phyloP scores from a whole-genome alignment of 1,140 invertebrate species.

The Adoxophyes honmai region DNA sequence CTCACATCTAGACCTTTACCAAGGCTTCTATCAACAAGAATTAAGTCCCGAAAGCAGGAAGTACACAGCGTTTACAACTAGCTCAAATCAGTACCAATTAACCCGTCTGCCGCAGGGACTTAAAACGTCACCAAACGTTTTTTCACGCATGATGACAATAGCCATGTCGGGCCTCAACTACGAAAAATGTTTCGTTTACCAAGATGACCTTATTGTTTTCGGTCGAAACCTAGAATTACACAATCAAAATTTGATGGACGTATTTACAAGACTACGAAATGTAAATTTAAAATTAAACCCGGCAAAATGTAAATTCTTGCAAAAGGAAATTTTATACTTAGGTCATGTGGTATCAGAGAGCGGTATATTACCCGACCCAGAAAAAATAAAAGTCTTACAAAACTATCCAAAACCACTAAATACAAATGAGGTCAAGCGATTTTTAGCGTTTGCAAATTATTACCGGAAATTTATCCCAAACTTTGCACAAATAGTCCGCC shows the following conservation, averaged over 20 bases:
- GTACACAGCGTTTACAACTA: constrained; percentile 61
- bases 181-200: constrained; percentile 30
- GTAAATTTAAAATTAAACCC: constrained; percentile 47
- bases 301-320: constrained; percentile 41
- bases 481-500: neutral
- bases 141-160: constrained; percentile 26
- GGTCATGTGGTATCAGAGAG: constrained; percentile 39
- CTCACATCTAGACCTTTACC: constrained; percentile 66
- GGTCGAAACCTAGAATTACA: constrained; percentile 26
- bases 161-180: constrained; percentile 28
- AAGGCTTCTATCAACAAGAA: constrained; percentile 75
- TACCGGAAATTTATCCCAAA: no score
- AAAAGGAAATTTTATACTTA: constrained; percentile 39
- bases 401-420: constrained; percentile 36
- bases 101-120: constrained; percentile 52
- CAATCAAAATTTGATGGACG: constrained; percentile 27
- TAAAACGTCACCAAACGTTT: constrained; percentile 26
- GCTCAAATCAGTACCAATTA: constrained; percentile 38
- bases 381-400: constrained; percentile 33
- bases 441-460: constrained; percentile 36
- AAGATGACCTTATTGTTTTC: constrained; percentile 33
- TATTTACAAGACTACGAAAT: constrained; percentile 30
- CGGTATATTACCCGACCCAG: constrained; percentile 35
- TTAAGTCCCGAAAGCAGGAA: constrained; percentile 26
- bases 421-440: constrained; percentile 32